These are phyloP conservation scores for Notocelia uddmanniana DNA, from an alignment of 2,888 invertebrate genomes.

Conservation along the genomic window DNA sequence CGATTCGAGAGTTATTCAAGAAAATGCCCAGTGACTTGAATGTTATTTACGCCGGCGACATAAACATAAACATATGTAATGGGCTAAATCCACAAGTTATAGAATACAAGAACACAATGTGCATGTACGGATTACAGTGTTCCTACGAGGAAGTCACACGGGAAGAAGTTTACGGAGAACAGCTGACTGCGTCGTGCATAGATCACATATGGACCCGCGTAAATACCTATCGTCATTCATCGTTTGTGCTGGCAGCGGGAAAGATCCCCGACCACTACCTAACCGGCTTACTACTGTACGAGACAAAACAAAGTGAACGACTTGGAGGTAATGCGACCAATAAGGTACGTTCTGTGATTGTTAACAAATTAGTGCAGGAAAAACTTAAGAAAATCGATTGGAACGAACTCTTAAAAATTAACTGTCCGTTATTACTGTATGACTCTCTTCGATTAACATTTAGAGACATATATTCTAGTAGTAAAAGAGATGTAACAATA, in stretches of 20 bases:
- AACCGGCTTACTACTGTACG: background rate
- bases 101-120: background rate
- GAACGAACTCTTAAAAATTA: background rate
- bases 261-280: background rate
- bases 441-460: background rate
- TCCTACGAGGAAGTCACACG: background rate
- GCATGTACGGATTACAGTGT: background rate
- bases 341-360: background rate
- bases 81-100: background rate
- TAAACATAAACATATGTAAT: slow-evolving; percentile 1
- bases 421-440: background rate
- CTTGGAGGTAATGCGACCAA: background rate
- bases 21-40: background rate
- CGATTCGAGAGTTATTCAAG: background rate
- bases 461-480: background rate
- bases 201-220: background rate
- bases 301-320: background rate
- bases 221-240: background rate
- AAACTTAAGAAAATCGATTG: background rate
- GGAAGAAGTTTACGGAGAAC: background rate
- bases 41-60: slow-evolving; percentile 6
- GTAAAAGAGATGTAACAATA: background rate
- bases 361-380: background rate
- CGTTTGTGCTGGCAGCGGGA: slow-evolving; percentile 5
- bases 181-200: slow-evolving; percentile 2